These are phyloP conservation scores for Timema cristinae DNA, from an alignment of 2,888 invertebrate genomes.

Conservation along the genomic window DNA sequence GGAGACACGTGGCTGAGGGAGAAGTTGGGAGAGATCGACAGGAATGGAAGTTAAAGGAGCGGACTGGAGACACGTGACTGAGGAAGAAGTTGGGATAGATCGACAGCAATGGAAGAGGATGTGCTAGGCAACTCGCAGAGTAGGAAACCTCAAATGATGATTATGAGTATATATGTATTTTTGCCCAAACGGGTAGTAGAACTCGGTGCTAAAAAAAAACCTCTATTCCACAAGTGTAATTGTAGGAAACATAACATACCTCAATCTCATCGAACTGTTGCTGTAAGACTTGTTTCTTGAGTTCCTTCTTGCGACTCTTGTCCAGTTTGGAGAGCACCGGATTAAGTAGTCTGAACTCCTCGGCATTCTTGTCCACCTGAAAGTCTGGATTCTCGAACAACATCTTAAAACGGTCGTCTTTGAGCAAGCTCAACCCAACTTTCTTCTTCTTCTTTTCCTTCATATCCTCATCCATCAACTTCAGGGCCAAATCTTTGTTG, in stretches of 20 bases:
- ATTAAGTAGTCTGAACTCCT: slow-evolving; percentile 80
- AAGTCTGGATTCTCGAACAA: slow-evolving; percentile 91
- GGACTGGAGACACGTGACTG: too few relatives aligned
- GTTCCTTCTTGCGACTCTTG: slow-evolving; percentile 58
- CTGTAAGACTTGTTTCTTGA: slow-evolving; percentile 52
- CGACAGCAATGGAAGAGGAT: slow-evolving; percentile 29
- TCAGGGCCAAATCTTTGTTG: slow-evolving; percentile 84
- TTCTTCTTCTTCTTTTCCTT: slow-evolving; percentile 54
- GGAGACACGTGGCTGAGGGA: too few relatives aligned
- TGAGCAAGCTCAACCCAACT: slow-evolving; percentile 59
- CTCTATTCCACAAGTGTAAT: not conserved
- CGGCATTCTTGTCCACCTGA: slow-evolving; percentile 80
- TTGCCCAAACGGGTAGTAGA: too few relatives aligned
- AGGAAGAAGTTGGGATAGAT: too few relatives aligned
- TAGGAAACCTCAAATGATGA: too few relatives aligned
- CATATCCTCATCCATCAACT: slow-evolving; percentile 65
- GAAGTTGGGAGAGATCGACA: too few relatives aligned
- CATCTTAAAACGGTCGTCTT: slow-evolving; percentile 84
- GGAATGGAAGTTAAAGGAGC: too few relatives aligned
- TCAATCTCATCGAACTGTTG: slow-evolving; percentile 45
- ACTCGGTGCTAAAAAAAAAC: too few relatives aligned
- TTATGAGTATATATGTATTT: too few relatives aligned
- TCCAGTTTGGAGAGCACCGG: slow-evolving; percentile 82
- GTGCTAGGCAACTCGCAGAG: too few relatives aligned
- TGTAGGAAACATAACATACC: slow-evolving; percentile 36